Base-by-base conservation (phyloP, 30 jellyfish, hydroid and myxozoan genomes). In the Aurelia aurita complex sp. Pacific region DNA sequence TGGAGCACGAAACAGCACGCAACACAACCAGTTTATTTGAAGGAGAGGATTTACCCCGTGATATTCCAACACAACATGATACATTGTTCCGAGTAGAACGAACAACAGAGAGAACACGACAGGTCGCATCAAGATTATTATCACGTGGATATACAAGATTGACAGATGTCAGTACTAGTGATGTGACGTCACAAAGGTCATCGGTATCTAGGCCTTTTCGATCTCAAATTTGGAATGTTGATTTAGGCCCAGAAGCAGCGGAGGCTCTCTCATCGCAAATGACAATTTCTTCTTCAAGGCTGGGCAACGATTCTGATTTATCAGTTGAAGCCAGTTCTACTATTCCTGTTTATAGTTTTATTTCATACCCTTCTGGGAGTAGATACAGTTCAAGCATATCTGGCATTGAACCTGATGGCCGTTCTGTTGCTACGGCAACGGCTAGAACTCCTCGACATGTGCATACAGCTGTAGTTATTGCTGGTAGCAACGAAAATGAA, bases 351-450 rank as follows among this genome's bases (percentile, higher is more conserved):
- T 83, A 81, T 43, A 77, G 93, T 23, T 81, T 81, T 51, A 67
- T 81, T 29, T 53, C 90, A 4, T 59, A 79, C 55, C 94, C 97
- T 14, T 53, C 92, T 4, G 73, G 51, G 2, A 16, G 75, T 0
- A 70, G 90, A 29, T 34, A 38, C 23, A 33, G 84, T 33, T 88
- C 90, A 11, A 84, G 96, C 61, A 62, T 74, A 10, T 71, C 96
- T 8, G 75, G 92, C 51, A 19, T 63, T 1, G 71, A 73, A 38
- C 69, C 76, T 2, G 57, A 35, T 55, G 87, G 59, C 9, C 89
- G 64, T 36, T 89, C 97, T n/a, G 88, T 84, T 33, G 96, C 97
- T 43, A 86, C 96, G 10, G 98, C 98, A 64, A 91, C 98, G 2
- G 98, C 98, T 13, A 75, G 96, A 64, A 76, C 96, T 3, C 76